Evolutionary conservation across 2,113 vertebrate genomes (phyloP), one percentile per base, ranked within the genome.

Genomic region (Athene noctua): DNA sequence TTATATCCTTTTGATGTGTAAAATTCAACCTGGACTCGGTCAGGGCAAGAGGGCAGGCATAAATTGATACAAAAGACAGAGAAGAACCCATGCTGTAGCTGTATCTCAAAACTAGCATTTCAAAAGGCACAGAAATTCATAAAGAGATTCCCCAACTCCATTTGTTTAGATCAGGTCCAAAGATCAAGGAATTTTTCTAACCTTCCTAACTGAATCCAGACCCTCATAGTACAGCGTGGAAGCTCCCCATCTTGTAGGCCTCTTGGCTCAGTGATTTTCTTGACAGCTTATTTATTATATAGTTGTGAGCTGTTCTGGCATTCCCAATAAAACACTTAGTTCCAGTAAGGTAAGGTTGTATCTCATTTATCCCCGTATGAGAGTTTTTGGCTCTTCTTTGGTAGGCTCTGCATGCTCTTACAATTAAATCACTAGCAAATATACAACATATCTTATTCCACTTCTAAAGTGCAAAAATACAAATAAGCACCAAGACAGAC

Each of bases 211-310:
- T 22, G 19, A 61, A 42, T 10, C 14, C 68, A 67, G 9, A 49
- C 8, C 12, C 13, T 6, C 11, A 9, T 0, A 0, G 2, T 4
- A 49, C 1, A 67, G n/a, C 15, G 16, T 13, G 0, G 13, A 54
- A 78, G 6, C 1, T 36, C 14, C 10, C 27, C 9, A 19, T 15
- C 9, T 65, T 19, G 23, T 19, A 0, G 13, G 6, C 11, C 38
- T 73, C 16, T 29, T 9, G 7, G 38, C 36, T 55, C 22, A 61
- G 9, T 3, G 32, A 3, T 4, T 91, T 91, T 38, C 16, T 22
- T 78, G 52, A 63, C 11, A 74, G 19, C 0, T 52, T 51, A 17
- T 4, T 42, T 40, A n/a, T 32, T 30, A 13, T 26, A 7, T 14
- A 61, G 5, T 2, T 52, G 36, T 30, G 9, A 79, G 38, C 16